Conservation (phyloP, 2,888 invertebrate genomes). For the Harpagoxenus sublaevis region DNA sequence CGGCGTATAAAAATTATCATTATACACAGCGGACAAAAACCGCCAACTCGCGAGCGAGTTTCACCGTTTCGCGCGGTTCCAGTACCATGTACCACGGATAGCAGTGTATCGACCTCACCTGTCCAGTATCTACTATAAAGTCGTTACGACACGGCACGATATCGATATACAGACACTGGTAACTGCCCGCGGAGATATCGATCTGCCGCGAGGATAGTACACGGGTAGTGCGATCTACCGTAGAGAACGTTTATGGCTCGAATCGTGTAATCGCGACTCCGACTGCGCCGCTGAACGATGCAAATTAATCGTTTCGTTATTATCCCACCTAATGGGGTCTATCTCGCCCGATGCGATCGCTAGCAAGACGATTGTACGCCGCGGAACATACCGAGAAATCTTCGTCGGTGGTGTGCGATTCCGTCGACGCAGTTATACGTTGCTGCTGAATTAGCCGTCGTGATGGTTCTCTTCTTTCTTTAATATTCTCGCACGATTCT, state of each 20-base stretch:
- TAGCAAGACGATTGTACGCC: constrained; percentile 60
- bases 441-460: background rate
- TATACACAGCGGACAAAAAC: constrained; percentile 49
- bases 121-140: constrained; percentile 76
- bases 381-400: constrained; percentile 32
- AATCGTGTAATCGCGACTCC: constrained; percentile 74
- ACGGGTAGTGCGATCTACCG: constrained; percentile 60
- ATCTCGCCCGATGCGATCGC: constrained; percentile 58
- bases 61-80: constrained; percentile 51
- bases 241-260: constrained; percentile 62
- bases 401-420: background rate
- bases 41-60: constrained; percentile 38
- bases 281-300: constrained; percentile 72
- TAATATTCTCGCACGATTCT: constrained; percentile 12
- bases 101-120: constrained; percentile 61
- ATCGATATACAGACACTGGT: constrained; percentile 66
- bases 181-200: constrained; percentile 73
- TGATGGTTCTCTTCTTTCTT: background rate
- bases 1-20: constrained; percentile 7
- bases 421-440: constrained; percentile 14
- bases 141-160: constrained; percentile 73
- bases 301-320: constrained; percentile 80
- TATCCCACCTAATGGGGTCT: constrained; percentile 66
- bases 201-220: constrained; percentile 67
- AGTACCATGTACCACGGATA: background rate